Evolutionary conservation across 2,888 invertebrate species (phyloP), one percentile per base, ranked within the genome.

Genomic region (Rotaria magnacalcarata): DNA sequence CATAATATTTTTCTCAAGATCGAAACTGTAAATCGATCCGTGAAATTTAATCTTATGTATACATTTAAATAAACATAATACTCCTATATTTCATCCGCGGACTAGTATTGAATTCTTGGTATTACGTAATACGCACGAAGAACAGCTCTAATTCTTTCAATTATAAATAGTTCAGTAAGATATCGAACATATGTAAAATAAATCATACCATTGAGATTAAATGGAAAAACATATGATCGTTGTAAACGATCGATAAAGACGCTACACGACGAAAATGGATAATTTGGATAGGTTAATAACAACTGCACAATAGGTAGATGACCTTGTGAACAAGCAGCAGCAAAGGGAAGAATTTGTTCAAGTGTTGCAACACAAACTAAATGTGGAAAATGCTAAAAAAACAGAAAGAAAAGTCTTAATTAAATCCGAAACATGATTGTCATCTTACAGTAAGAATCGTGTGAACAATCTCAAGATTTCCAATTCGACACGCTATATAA

Each of bases 301-400:
- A 95, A 91, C 87, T 95, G 94, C 86, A 96, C 93, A 56, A 96
- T 92, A 21, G 93, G 90, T 50, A 94, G 92, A 90, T 96, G 96
- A 0, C 96, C 96, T 89, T 95, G 95, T 89, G 96, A 95, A 87
- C 95, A 94, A 75, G 96, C 96, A 14, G 96, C 96, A 92, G 97
- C 97, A 43, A 96, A 92, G 0, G 97, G 96, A 87, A 96, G 92
- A 95, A 96, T 96, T 89, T 94, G 94, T 90, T 96, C 96, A 0
- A 96, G 95, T 0, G 96, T 97, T 88, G 94, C 93, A 92, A 94
- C 94, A 93, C 94, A 92, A 0, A 95, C 94, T 88, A 96, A 93
- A 89, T 95, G 94, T 0, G 96, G 96, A 91, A 95, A 96, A 89
- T 94, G 93, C 90, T 94, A 89, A 19, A 90, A 89, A 56, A 54